These are phyloP conservation scores for Leptinotarsa haldemani DNA, from an alignment of 2,888 invertebrate species.

Conservation along the genomic window DNA sequence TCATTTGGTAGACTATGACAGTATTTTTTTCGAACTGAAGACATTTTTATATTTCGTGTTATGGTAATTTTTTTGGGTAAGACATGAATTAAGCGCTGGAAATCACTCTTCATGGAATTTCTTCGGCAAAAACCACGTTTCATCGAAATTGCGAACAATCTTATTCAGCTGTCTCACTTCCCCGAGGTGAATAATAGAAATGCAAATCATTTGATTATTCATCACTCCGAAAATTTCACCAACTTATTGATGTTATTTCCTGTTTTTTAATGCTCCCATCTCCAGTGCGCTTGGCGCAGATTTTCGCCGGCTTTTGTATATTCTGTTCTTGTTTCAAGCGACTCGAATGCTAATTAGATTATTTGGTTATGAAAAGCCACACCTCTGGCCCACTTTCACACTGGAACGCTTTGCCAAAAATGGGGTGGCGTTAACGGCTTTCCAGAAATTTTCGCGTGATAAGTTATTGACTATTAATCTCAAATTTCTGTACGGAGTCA, in stretches of 20 bases:
- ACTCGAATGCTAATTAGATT: conserved; percentile 31
- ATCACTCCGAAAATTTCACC: conserved; percentile 20
- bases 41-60: no score
- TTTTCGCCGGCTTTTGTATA: conserved; percentile 8
- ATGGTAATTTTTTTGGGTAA: no score
- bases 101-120: no score
- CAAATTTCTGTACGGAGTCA: not conserved
- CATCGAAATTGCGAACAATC: not conserved
- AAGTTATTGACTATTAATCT: not conserved
- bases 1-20: no score
- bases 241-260: conserved; percentile 30
- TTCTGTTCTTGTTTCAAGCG: conserved; percentile 18
- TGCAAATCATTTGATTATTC: conserved; percentile 29
- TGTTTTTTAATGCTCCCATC: conserved; percentile 17
- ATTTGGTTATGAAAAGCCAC: conserved; percentile 25
- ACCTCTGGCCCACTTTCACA: not conserved
- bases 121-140: not conserved
- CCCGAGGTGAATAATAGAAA: conserved; percentile 22
- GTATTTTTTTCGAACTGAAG: no score
- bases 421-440: not conserved
- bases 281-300: not conserved
- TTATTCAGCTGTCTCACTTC: not conserved
- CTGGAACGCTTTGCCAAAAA: conserved; percentile 4
- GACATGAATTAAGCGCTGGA: no score
- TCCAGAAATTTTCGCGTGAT: not conserved